These are phyloP conservation scores for Mycalesis mineus DNA, from an alignment of 2,888 invertebrate species.

Conservation along the genomic window DNA sequence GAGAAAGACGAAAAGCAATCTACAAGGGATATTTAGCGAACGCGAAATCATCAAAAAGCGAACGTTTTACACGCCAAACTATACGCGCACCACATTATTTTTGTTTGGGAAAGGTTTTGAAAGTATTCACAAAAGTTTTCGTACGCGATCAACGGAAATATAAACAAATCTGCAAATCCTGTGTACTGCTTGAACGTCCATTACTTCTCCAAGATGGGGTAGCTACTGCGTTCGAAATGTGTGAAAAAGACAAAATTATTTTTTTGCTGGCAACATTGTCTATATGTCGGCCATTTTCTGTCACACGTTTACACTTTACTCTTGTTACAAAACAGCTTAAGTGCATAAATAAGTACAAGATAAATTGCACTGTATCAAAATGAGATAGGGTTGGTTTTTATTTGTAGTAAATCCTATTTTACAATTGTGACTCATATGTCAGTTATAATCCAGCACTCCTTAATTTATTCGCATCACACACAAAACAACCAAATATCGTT, in stretches of 20 bases:
- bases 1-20: slow-evolving; percentile 24
- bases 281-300: slow-evolving; percentile 33
- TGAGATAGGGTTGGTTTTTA: not conserved
- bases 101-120: slow-evolving; percentile 56
- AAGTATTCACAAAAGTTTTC: slow-evolving; percentile 73
- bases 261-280: slow-evolving; percentile 62
- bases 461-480: slow-evolving; percentile 39
- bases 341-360: not conserved
- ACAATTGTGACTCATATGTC: not conserved
- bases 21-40: slow-evolving; percentile 49
- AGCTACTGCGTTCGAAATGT: slow-evolving; percentile 70
- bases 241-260: slow-evolving; percentile 65
- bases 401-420: not conserved
- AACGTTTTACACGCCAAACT: slow-evolving; percentile 51
- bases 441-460: slow-evolving; percentile 14
- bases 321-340: slow-evolving; percentile 8
- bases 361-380: not conserved
- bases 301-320: slow-evolving; percentile 19
- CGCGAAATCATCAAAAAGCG: slow-evolving; percentile 52
- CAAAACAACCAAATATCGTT: slow-evolving; percentile 29
- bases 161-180: slow-evolving; percentile 71
- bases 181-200: slow-evolving; percentile 70
- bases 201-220: slow-evolving; percentile 65
- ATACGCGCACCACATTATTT: slow-evolving; percentile 66
- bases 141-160: slow-evolving; percentile 70